Evolutionary conservation across 2,888 invertebrate genomes (phyloP), one percentile per base, ranked within the genome.

Genomic region (Synergus umbraculus): DNA sequence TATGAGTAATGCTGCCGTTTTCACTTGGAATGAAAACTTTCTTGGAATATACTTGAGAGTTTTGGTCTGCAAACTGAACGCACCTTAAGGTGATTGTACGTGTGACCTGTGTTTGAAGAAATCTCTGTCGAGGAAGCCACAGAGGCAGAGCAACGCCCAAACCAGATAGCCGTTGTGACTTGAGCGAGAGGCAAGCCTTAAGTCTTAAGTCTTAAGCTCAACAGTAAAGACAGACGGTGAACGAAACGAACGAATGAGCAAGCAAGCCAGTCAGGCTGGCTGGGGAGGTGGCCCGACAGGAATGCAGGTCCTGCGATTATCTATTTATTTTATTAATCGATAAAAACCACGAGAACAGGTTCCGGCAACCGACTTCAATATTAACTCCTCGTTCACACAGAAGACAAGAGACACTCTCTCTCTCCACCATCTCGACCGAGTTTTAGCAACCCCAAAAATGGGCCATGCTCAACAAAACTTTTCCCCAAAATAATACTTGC

Each of bases 271-370:
- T 79, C 83, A 80, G 81, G 85, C 83, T 67, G 81, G 79, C 83
- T 81, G 81, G 83, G 82, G 82, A 81, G 85, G 85, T 85, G 84
- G 85, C 84, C 84, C 85, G 85, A 79, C 83, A 86, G 88, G 88
- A 89, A 89, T 89, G 89, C 88, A 85, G 87, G 88, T 85, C 86
- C 86, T 84, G 87, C 86, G 87, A 89, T 89, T 89, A 89, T 89
- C 87, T 89, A 89, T 89, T 89, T 89, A 89, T 89, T 89, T 89
- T 89, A 88, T 89, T 89, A 89, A 89, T 88, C 87, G 87, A 88
- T 89, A 89, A 89, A 89, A 89, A 89, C 83, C 83, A 83, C 85
- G 86, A 87, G 86, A 88, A 89, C 89, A 88, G 89, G 89, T 89
- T 89, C 86, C 86, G 87, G 87, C 87, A 87, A 86, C 85, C 85